phyloP scores from a whole-genome alignment of 2,888 invertebrate species.

The Dione vanillae region DNA sequence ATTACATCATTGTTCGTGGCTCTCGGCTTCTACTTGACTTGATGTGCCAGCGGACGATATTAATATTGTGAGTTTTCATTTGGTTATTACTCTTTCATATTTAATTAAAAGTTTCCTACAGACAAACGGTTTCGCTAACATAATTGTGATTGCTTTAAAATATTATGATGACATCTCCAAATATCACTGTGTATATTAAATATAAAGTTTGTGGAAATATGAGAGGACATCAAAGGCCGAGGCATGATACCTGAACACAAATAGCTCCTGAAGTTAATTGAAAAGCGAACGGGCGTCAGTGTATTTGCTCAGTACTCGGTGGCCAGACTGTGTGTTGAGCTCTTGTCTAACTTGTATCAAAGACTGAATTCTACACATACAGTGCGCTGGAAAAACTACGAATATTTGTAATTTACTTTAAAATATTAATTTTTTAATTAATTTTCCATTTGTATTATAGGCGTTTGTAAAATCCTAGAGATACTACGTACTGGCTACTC shows the following conservation, averaged over 20 bases:
- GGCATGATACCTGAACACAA: conserved; percentile 71
- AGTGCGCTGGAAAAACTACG: conserved; percentile 32
- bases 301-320: conserved; percentile 72
- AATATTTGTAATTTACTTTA: conserved; percentile 26
- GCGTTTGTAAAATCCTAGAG: too few species aligned
- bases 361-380: conserved; percentile 53
- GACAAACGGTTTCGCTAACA: background rate
- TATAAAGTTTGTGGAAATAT: conserved; percentile 53
- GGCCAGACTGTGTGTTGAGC: conserved; percentile 71
- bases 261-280: conserved; percentile 75
- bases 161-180: conserved; percentile 1
- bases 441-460: background rate
- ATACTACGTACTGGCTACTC: too few species aligned
- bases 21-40: conserved; percentile 44
- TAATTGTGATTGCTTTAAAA: background rate
- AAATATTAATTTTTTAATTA: background rate
- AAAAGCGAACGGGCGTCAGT: conserved; percentile 68
- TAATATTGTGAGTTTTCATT: conserved; percentile 41
- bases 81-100: background rate
- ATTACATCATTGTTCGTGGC: conserved; percentile 54
- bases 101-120: background rate
- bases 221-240: conserved; percentile 71
- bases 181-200: conserved; percentile 34
- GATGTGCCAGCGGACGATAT: conserved; percentile 47
- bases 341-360: conserved; percentile 71